Percentiles rank a stretch among this genome's conserved stretches.
Conservation (phyloP, 2,797 vertebrate genomes). For the Aldrovandia affinis region DNA sequence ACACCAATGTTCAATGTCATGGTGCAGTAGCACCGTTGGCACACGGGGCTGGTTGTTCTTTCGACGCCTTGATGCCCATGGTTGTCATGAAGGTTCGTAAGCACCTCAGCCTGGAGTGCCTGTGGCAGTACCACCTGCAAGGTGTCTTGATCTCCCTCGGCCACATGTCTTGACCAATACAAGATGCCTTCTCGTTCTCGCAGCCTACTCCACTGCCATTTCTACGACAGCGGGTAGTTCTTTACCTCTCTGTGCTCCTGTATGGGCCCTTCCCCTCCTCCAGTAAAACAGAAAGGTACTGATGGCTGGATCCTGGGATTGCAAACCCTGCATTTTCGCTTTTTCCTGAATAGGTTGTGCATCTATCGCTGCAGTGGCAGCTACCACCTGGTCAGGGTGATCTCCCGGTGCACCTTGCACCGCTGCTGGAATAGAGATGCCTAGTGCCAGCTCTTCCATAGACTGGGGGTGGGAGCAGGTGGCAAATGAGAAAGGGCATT, state of each 20-base stretch:
- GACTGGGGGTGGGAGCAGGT: background rate
- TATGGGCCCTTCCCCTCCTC: background rate
- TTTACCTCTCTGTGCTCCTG: background rate
- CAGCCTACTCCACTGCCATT: background rate
- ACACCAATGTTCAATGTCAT: background rate
- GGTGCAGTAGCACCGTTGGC: background rate
- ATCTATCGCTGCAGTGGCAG: background rate
- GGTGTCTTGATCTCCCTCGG: too few species aligned
- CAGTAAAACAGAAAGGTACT: background rate
- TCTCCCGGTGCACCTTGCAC: too few species aligned
- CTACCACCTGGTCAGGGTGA: too few species aligned
- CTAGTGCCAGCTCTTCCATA: background rate
- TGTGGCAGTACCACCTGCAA: background rate
- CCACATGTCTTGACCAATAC: background rate
- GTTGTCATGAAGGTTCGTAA: background rate
- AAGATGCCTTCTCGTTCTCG: background rate
- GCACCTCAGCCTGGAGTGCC: background rate
- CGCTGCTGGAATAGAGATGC: background rate
- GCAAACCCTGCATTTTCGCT: background rate
- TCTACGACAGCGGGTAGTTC: background rate
- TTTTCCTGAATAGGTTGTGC: background rate
- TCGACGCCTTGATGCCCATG: background rate
- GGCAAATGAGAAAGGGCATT: background rate
- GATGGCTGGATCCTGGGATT: background rate
- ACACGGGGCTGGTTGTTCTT: background rate